A percentile compares a stretch with the other conserved stretches of the same genome.
phyloP scores from a whole-genome alignment of 2,888 invertebrate genomes.

The Agrochola litura region DNA sequence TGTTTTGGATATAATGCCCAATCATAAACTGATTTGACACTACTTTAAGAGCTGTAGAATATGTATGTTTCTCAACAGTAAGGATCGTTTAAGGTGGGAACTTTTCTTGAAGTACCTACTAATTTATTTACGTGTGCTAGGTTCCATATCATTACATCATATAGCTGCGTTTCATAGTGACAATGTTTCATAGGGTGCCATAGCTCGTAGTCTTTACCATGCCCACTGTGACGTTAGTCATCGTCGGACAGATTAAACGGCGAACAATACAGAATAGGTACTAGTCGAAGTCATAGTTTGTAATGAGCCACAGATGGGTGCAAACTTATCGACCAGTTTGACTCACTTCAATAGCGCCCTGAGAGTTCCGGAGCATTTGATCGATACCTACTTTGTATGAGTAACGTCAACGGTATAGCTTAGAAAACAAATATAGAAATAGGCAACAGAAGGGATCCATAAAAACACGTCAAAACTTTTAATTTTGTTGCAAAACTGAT shows the following conservation, averaged over 20 bases:
- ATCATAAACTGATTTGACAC: conserved; percentile 48
- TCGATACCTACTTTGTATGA: conserved; percentile 50
- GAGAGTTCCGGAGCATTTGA: conserved; percentile 64
- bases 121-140: conserved; percentile 18
- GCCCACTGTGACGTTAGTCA: conserved; percentile 52
- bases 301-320: conserved; percentile 63
- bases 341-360: conserved; percentile 61
- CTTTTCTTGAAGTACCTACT: conserved; percentile 7
- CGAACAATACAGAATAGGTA: conserved; percentile 50
- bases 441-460: not conserved
- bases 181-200: conserved; percentile 5
- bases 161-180: conserved; percentile 2
- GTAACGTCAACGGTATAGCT: conserved; percentile 27
- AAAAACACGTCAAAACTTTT: not conserved
- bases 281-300: conserved; percentile 53
- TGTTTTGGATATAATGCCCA: conserved; percentile 39
- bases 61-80: conserved; percentile 22
- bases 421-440: conserved; percentile 14
- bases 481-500: not conserved
- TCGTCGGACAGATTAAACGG: conserved; percentile 44
- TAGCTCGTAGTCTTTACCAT: conserved; percentile 23
- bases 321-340: conserved; percentile 60
- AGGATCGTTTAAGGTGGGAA: not conserved
- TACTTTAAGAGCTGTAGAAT: conserved; percentile 1
- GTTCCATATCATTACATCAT: conserved; percentile 16